phyloP scores from a whole-genome alignment of 2,797 vertebrate genomes.

The Bufotes viridis region DNA sequence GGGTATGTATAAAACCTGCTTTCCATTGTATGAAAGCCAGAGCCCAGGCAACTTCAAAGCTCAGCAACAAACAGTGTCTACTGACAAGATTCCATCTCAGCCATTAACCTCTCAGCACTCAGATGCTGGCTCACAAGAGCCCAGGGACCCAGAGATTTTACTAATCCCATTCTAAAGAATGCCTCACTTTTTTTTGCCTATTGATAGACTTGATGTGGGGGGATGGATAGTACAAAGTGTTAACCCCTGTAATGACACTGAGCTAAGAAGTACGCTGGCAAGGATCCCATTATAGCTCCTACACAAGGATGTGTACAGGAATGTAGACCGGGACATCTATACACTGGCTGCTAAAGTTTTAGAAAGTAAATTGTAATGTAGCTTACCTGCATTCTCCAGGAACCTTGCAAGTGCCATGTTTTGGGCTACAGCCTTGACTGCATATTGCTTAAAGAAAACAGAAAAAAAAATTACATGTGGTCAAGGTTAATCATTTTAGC shows the following conservation, averaged over 20 bases:
- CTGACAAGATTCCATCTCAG: conserved; percentile 79
- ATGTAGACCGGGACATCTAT: neutral
- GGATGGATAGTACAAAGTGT: conserved; percentile 61
- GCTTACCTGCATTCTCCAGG: conserved; percentile 97
- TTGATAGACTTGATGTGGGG: conserved; percentile 70
- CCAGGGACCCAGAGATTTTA: conserved; percentile 74
- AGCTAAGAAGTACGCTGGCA: neutral
- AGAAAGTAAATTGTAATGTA: neutral
- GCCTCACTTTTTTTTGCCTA: conserved; percentile 76
- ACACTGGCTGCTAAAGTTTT: neutral
- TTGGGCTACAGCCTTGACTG: conserved; percentile 94
- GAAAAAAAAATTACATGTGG: neutral
- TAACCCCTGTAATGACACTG: conserved; percentile 34
- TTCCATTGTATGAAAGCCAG: conserved; percentile 79
- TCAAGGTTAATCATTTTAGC: neutral
- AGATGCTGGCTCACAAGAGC: conserved; percentile 73
- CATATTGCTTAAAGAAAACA: conserved; percentile 85
- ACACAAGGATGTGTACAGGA: neutral
- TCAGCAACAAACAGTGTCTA: conserved; percentile 71
- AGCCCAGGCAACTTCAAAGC: conserved; percentile 79
- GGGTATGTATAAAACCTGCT: conserved; percentile 69
- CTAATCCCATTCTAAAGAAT: conserved; percentile 83
- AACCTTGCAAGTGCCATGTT: conserved; percentile 92
- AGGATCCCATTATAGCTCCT: conserved; percentile 9
- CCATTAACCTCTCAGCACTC: conserved; percentile 81